Evolutionary conservation across 1,140 invertebrate species (phyloP).

Genomic region (Calosoma granatense): DNA sequence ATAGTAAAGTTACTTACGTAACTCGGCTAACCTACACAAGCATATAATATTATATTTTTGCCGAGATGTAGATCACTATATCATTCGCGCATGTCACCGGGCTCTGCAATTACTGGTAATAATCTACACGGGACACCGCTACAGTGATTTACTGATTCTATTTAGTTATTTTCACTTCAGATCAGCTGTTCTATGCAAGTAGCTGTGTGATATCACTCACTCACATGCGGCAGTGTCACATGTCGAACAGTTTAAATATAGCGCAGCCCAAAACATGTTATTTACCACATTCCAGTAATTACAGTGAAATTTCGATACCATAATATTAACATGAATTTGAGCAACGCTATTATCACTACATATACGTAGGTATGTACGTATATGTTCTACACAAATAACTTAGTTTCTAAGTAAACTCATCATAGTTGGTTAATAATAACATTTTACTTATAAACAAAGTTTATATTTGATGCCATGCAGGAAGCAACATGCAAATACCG

Average conservation of each 20-base stretch:
- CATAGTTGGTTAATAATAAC: no score
- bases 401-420: no score
- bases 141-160: background rate
- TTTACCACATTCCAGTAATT: no score
- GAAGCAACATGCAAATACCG: background rate
- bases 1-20: no score
- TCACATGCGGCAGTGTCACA: background rate
- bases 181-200: background rate
- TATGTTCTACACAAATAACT: background rate
- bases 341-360: background rate
- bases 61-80: background rate
- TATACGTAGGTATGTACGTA: no score
- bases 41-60: background rate
- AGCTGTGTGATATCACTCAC: background rate
- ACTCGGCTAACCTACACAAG: background rate
- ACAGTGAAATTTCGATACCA: no score
- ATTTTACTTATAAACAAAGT: background rate
- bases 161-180: slow-evolving; percentile 5
- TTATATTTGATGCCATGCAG: background rate
- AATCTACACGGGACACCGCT: background rate
- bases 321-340: background rate
- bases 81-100: background rate
- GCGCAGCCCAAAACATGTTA: no score
- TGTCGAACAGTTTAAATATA: background rate
- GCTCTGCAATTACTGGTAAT: background rate